Conservation (phyloP, 2,797 vertebrate genomes). For the Hippoglossus hippoglossus region DNA sequence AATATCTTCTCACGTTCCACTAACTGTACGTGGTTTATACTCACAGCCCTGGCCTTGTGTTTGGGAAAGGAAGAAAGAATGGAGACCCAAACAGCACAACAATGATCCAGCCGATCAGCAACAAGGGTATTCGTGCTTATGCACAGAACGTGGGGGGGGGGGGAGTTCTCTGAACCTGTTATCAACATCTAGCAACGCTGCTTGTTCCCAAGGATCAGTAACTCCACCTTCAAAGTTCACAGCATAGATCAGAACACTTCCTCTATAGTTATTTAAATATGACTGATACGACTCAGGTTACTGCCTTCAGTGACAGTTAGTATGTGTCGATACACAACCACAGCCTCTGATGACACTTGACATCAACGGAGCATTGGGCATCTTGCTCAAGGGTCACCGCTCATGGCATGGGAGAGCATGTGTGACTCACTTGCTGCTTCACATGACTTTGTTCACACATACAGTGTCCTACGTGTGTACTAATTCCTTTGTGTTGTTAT, state of each 20-base stretch:
- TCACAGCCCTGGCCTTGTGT: too few relatives aligned
- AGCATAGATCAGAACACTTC: background rate
- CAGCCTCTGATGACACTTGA: background rate
- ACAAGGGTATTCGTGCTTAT: too few relatives aligned
- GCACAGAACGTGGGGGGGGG: too few relatives aligned
- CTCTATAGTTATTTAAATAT: background rate
- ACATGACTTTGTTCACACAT: slow-evolving; percentile 12
- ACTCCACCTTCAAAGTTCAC: too few relatives aligned
- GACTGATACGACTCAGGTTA: background rate
- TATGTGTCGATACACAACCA: background rate
- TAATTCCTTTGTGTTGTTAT: background rate
- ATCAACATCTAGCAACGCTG: too few relatives aligned
- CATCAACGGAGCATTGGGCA: background rate
- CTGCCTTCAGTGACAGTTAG: background rate
- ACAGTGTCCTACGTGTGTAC: background rate
- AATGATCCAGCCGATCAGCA: too few relatives aligned
- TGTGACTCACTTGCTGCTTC: slow-evolving; percentile 4
- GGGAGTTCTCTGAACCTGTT: too few relatives aligned
- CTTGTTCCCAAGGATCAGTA: too few relatives aligned
- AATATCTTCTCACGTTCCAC: too few relatives aligned
- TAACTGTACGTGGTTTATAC: too few relatives aligned
- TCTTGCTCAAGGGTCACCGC: slow-evolving; percentile 19
- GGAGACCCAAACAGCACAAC: too few relatives aligned
- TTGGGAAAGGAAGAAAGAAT: too few relatives aligned
- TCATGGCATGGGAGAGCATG: background rate